These are phyloP conservation scores for Meandrina meandrites DNA, from an alignment of 92 coral and sea anemone species.

Conservation along the genomic window DNA sequence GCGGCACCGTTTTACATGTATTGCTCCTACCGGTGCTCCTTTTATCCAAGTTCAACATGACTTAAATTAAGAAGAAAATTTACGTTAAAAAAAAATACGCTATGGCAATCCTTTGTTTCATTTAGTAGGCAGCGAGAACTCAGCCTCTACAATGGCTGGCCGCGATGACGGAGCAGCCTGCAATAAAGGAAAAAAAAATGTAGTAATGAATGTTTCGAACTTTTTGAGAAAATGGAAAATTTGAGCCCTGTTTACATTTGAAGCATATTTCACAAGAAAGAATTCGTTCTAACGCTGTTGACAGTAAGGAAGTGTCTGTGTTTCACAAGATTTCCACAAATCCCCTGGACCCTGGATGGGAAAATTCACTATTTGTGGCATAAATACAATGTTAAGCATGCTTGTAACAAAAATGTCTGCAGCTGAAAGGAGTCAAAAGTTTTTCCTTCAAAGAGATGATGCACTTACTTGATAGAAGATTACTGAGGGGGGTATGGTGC, in stretches of 20 bases:
- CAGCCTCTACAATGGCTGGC: neutral
- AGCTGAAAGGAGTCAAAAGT: too few relatives aligned
- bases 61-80: neutral
- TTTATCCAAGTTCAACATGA: neutral
- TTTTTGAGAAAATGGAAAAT: neutral
- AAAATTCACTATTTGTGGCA: too few relatives aligned
- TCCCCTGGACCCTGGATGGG: too few relatives aligned
- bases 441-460: too few relatives aligned
- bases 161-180: neutral
- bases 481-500: slow-evolving; percentile 31
- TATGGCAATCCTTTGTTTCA: neutral
- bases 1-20: neutral
- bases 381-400: too few relatives aligned
- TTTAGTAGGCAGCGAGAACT: neutral
- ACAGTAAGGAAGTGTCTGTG: too few relatives aligned
- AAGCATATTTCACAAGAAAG: too few relatives aligned
- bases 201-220: neutral
- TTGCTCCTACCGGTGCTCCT: neutral
- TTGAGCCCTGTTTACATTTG: too few relatives aligned
- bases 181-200: neutral
- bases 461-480: neutral
- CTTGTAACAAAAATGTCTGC: too few relatives aligned
- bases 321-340: too few relatives aligned
- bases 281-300: too few relatives aligned
- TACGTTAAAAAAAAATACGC: neutral